phyloP scores from a whole-genome alignment of 2,888 invertebrate species.

The Cheilosia soror region DNA sequence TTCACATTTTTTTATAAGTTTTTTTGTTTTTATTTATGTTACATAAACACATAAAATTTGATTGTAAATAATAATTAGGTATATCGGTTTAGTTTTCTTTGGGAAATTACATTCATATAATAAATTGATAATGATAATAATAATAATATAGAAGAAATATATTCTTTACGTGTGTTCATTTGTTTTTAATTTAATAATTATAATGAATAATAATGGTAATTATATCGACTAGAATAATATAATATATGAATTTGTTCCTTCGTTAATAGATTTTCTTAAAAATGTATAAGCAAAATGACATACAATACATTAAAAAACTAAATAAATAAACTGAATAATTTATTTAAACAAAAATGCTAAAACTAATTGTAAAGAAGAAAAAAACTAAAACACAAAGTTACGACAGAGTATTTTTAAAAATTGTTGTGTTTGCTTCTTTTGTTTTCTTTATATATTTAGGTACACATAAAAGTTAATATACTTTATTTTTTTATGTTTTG shows the following conservation, averaged over 20 bases:
- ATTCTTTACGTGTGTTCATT: constrained; percentile 43
- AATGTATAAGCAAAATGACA: constrained; percentile 49
- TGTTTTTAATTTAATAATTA: constrained; percentile 65
- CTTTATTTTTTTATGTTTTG: constrained; percentile 25
- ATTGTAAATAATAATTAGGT: constrained; percentile 61
- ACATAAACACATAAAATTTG: constrained; percentile 58
- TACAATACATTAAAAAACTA: constrained; percentile 26
- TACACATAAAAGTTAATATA: constrained; percentile 74
- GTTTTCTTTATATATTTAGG: constrained; percentile 64
- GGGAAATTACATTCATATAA: constrained; percentile 65
- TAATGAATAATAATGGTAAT: constrained; percentile 69
- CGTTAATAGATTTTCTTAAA: constrained; percentile 25
- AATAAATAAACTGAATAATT: constrained; percentile 41
- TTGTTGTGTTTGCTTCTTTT: constrained; percentile 33
- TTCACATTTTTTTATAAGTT: constrained; percentile 16
- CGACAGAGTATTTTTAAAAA: constrained; percentile 44
- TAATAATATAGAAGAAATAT: constrained; percentile 62
- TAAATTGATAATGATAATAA: constrained; percentile 56
- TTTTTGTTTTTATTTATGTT: constrained; percentile 19
- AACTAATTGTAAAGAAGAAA: constrained; percentile 37
- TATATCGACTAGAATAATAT: constrained; percentile 70
- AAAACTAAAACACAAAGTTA: constrained; percentile 33
- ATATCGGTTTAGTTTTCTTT: constrained; percentile 43
- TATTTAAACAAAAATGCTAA: constrained; percentile 25
- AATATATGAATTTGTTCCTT: constrained; percentile 50